Conservation (phyloP, 2,888 invertebrate species). For the Helobdella robusta region DNA sequence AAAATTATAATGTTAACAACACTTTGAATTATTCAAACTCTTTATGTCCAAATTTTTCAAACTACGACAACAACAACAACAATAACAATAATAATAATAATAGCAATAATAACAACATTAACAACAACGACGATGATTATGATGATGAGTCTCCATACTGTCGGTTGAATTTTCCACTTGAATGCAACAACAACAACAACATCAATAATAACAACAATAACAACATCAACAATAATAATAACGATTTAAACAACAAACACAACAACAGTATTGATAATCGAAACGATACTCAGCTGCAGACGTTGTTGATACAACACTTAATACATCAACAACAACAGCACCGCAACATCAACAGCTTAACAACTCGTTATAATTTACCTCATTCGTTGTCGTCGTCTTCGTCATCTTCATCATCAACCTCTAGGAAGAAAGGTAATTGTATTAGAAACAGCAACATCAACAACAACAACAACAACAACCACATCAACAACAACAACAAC, state of each 20-base stretch:
- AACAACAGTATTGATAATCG: slow-evolving; percentile 1
- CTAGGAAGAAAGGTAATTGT: too few species aligned
- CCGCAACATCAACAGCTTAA: neutral
- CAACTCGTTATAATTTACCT: neutral
- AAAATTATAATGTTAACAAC: slow-evolving; percentile 6
- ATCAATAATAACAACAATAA: neutral
- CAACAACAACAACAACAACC: neutral
- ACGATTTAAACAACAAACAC: slow-evolving; percentile 17
- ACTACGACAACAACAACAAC: neutral
- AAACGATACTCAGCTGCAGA: neutral
- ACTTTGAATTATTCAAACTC: neutral
- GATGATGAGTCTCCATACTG: slow-evolving; percentile 20
- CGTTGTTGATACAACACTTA: neutral
- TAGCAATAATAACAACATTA: neutral
- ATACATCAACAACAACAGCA: neutral
- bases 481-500: slow-evolving; percentile 2
- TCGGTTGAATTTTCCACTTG: slow-evolving; percentile 18
- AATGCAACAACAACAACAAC: neutral
- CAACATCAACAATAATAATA: neutral
- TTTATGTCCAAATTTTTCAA: too few species aligned
- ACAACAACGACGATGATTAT: slow-evolving; percentile 18
- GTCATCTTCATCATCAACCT: slow-evolving; percentile 11
- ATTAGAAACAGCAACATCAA: neutral
- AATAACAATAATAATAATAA: neutral
- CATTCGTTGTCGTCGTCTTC: slow-evolving; percentile 17